Base-by-base conservation (phyloP, 1,140 invertebrate species). In the Formica exsecta region DNA sequence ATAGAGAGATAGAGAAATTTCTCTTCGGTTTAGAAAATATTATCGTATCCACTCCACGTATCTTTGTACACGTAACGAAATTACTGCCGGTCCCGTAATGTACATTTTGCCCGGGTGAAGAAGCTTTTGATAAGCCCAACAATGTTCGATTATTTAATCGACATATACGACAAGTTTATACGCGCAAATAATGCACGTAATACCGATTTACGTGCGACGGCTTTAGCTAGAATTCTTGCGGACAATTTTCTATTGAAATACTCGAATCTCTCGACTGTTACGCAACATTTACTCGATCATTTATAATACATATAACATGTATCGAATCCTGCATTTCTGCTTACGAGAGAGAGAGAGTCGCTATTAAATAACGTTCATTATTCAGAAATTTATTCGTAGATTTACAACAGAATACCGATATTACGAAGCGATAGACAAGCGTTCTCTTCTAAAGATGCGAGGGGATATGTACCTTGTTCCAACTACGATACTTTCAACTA, bases 81-180 rank as follows among this genome's bases (percentile, higher is more conserved):
- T 76, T 77, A 66, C 81, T 44, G 59, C 41, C 71, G 73, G 11
- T 65, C 73, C 57, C 44, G n/a, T 68, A 80, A 44, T 16, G 25
- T 38, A 41, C 73, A 29, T 25, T 65, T 65, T 22, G 41, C 54
- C 48, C 59, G 61, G 22, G 73, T 86, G 70, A 75, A 86, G 85
- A 83, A 61, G 66, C 79, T 74, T 57, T 62, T 75, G 84, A 57
- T 87, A 85, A 86, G 59, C 41, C 81, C 25, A 44, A 66, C 70
- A 29, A 65, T 86, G 80, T 54, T 79, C 73, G 84, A 88, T 59
- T 62, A 85, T 76, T 88, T 81, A 88, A 80, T 76, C 61, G 59
- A 41, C 48, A 36, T 36, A 54, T 38, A 41, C 41, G 64, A 79
- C 76, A 70, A 80, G 76, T 61, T 32, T 71, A 29, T 29, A 29